These are phyloP conservation scores for Acanthococcus lagerstroemiae DNA, from an alignment of 2,888 invertebrate genomes.

Conservation along the genomic window DNA sequence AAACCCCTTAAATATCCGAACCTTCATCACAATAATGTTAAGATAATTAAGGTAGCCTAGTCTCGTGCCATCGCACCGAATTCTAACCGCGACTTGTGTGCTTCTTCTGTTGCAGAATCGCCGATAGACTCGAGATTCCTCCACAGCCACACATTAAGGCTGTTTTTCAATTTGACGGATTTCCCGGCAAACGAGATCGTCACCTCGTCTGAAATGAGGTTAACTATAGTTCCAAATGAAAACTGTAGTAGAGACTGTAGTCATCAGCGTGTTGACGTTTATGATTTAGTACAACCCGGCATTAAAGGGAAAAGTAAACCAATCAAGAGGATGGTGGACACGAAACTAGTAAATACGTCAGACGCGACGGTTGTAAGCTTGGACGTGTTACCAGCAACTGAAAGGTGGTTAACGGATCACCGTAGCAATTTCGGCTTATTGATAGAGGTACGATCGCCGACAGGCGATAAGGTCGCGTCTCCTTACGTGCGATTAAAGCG, in stretches of 20 bases:
- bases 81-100: no score
- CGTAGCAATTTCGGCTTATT: conserved; percentile 44
- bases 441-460: conserved; percentile 32
- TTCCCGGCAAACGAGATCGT: conserved; percentile 67
- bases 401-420: conserved; percentile 57
- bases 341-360: conserved; percentile 46
- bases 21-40: no score
- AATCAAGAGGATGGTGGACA: conserved; percentile 70
- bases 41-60: no score
- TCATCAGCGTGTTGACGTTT: conserved; percentile 55
- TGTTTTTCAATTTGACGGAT: conserved; percentile 67
- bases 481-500: conserved; percentile 31
- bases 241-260: conserved; percentile 36
- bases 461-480: conserved; percentile 36
- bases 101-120: conserved; percentile 18
- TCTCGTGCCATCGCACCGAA: no score
- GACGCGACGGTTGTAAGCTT: conserved; percentile 49
- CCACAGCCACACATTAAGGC: conserved; percentile 54
- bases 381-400: conserved; percentile 78
- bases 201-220: conserved; percentile 69
- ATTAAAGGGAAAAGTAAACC: conserved; percentile 53
- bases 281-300: conserved; percentile 68
- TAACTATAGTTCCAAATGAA: conserved; percentile 47
- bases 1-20: no score
- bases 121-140: conserved; percentile 14